A percentile compares a stretch with the other conserved stretches of the same genome.
phyloP scores from a whole-genome alignment of 2,113 vertebrate genomes.

The Hyperoodon ampullatus region DNA sequence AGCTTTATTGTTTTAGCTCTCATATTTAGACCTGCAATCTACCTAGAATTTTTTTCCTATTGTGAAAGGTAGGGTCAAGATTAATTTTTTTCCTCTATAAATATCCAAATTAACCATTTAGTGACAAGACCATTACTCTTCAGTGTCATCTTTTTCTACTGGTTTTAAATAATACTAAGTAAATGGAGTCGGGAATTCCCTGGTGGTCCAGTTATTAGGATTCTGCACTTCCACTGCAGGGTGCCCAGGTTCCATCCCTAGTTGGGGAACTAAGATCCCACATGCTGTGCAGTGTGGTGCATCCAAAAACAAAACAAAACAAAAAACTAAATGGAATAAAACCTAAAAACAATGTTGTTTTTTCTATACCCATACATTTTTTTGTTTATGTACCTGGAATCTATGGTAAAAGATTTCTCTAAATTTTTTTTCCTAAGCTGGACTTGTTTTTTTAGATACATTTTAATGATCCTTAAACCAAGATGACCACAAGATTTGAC shows the following conservation, averaged over 20 bases:
- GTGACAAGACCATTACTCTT: not conserved
- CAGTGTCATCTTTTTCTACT: not conserved
- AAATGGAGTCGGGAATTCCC: not conserved
- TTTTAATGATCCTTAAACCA: not conserved
- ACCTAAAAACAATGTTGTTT: not conserved
- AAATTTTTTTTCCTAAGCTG: not conserved
- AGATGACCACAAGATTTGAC: not conserved
- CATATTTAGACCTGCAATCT: not conserved
- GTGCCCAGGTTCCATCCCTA: too few relatives aligned
- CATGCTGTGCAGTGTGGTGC: too few relatives aligned
- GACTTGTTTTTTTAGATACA: not conserved
- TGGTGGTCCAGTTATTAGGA: too few relatives aligned
- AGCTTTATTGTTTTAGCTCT: not conserved
- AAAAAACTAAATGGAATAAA: not conserved
- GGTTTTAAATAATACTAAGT: not conserved
- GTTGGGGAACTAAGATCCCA: too few relatives aligned
- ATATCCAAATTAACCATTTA: not conserved
- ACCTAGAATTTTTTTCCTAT: not conserved
- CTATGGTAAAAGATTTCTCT: not conserved
- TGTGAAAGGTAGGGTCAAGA: not conserved
- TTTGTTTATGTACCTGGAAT: not conserved
- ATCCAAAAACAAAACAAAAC: too few relatives aligned
- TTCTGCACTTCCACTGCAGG: too few relatives aligned
- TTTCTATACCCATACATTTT: not conserved
- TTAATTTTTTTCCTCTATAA: not conserved